phyloP scores from a whole-genome alignment of 1,140 invertebrate species.

The Anthonomus grandis region DNA sequence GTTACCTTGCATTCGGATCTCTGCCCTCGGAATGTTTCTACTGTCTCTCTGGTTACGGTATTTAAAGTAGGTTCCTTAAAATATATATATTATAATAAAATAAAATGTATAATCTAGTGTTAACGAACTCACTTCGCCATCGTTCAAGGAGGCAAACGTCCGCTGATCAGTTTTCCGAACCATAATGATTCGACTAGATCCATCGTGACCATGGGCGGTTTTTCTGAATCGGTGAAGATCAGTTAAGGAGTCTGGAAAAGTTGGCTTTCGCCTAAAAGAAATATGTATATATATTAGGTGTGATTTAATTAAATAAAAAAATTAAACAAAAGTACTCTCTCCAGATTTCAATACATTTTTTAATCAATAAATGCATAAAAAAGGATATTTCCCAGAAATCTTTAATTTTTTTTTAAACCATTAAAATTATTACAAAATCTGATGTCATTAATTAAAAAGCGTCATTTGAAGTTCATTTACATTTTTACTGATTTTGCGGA shows the following conservation, averaged over 20 bases:
- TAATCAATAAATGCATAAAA: not conserved
- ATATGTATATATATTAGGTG: constrained; percentile 15
- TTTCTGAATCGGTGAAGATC: constrained; percentile 45
- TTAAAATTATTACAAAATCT: too few species aligned
- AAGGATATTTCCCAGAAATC: not conserved
- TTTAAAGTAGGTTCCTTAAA: constrained; percentile 48
- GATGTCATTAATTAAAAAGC: too few species aligned
- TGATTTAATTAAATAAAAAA: not conserved
- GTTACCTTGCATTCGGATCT: constrained; percentile 58
- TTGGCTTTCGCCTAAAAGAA: constrained; percentile 40
- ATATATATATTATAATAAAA: too few species aligned
- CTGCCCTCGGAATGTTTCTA: constrained; percentile 58
- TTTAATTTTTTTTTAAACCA: not conserved
- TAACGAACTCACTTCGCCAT: constrained; percentile 42
- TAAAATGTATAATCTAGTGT: not conserved
- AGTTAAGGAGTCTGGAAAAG: constrained; percentile 43
- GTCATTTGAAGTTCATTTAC: too few species aligned
- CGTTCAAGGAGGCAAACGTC: constrained; percentile 50
- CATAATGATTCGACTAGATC: constrained; percentile 59
- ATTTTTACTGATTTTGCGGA: too few species aligned
- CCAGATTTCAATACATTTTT: not conserved
- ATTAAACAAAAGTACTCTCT: not conserved
- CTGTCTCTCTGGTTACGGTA: constrained; percentile 59
- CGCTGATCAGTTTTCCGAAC: constrained; percentile 62
- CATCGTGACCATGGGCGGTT: constrained; percentile 59